Base-by-base conservation (phyloP, 2,113 vertebrate genomes). In the Gymnogyps californianus region DNA sequence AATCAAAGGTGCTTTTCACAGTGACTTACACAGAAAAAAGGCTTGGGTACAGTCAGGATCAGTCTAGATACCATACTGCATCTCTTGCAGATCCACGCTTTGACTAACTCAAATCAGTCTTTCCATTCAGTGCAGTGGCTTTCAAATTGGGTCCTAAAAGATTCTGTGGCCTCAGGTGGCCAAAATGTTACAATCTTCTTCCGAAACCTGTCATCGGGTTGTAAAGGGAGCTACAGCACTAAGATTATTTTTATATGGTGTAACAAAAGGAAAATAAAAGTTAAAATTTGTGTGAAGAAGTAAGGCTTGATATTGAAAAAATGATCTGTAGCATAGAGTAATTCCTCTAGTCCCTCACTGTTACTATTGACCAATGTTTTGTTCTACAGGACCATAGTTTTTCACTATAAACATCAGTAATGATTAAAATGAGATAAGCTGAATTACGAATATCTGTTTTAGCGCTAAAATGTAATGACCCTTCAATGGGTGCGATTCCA, bases 41-140 rank as follows among this genome's bases (percentile, higher is more conserved):
- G 5, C 3, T 42, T 13, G 1, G 2, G 2, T 64, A 26, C 9
- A 15, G 3, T 10, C 34, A n/a, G 13, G 14, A 20, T 46, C 20
- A 20, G 6, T 42, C 17, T 42, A 57, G 32, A 76, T 57, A 4
- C 42, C 12, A 36, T 4, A 34, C 9, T 2, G 0, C 24, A 34
- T 26, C 19, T 54, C 32, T 47, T 86, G 40, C 20, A 69, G 10
- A 13, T n/a, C 21, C 18, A 11, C 52, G 7, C 7, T 76, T 87
- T 59, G 42, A 25, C 6, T 51, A 36, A 58, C 3, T 38, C 10
- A 55, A 49, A 29, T 13, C 4, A 58, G 18, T 42, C 26, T 62
- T 81, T 34, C 21, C 9, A 24, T 46, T 64, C 18, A 14, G 8
- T 72, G 22, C 36, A 52, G 5, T 29, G 28, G 36, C 75, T 72